Evolutionary conservation across 2,888 invertebrate genomes (phyloP), one percentile per base, ranked within the genome.

Genomic region (Anagyrus pseudococci): DNA sequence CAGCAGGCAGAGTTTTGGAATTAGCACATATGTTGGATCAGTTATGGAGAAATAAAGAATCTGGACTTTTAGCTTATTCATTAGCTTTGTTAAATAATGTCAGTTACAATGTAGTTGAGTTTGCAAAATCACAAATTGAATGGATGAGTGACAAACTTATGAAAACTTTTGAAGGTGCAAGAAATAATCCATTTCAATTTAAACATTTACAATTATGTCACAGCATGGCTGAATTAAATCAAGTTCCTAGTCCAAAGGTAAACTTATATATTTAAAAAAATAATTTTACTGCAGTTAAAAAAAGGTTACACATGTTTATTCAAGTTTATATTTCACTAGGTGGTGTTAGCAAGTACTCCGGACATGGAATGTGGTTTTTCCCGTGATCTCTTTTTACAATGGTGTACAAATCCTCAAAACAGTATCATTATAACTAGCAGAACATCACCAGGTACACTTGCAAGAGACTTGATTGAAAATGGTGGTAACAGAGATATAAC

Each of bases 81-180:
- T 82, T 99, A 53, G 94, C 96, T 0, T 84, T 99, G 58, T 84
- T 99, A 1, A 98, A 94, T 72, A 97, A 98, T 78, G 97, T 99
- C 64, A 95, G 96, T 78, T 98, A 97, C 76, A 98, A 98, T 78
- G 98, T 98, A 0, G 94, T 98, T 1, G 98, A 98, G 81, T 98
- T 98, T 82, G 98, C 99, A 1, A 99, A 98, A 81, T 96, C 96
- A 0, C 96, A 92, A 86, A 96, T 99, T 70, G 99, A 99, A 83
- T 99, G 98, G 99, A 99, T 99, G 99, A 96, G 96, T 77, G 98
- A 99, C 77, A 98, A 98, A 77, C 83, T 99, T 44, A 96, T 98
- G 85, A 89, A 95, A 65, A 91, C 91, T 56, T 94, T 95, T 77
- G 94, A 95, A 79, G 93, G 93, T 0, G 93, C 93, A 0, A 86